These are phyloP conservation scores for Lasioglossum oenotherae DNA, from an alignment of 2,888 invertebrate genomes.

Conservation along the genomic window DNA sequence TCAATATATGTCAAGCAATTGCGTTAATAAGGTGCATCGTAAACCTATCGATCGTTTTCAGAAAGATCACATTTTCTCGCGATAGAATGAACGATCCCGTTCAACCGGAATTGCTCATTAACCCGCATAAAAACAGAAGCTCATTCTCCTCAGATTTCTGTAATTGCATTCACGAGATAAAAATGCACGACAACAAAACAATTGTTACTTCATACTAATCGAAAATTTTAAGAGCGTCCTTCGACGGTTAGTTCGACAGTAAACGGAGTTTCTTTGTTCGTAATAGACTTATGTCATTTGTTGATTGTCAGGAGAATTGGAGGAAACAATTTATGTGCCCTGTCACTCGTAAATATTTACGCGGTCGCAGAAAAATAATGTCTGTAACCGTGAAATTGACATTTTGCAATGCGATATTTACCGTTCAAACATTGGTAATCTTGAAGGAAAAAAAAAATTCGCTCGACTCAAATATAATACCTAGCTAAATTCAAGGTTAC, in stretches of 20 bases:
- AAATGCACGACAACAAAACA: background rate
- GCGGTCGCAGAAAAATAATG: background rate
- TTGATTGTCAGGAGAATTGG: background rate
- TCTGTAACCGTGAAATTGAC: background rate
- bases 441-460: background rate
- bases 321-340: background rate
- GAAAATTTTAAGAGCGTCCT: background rate
- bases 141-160: background rate
- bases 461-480: background rate
- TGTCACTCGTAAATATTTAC: conserved; percentile 2
- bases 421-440: background rate
- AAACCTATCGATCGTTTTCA: too few species aligned
- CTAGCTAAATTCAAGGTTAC: background rate
- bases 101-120: background rate
- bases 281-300: background rate
- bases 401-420: background rate
- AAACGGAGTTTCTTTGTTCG: background rate
- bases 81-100: background rate
- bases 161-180: background rate
- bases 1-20: background rate
- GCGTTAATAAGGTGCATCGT: background rate
- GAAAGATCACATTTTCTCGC: background rate
- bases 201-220: background rate
- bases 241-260: background rate
- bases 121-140: background rate